Conservation (phyloP, 1,140 invertebrate species). For the Amphibalanus amphitrite region DNA sequence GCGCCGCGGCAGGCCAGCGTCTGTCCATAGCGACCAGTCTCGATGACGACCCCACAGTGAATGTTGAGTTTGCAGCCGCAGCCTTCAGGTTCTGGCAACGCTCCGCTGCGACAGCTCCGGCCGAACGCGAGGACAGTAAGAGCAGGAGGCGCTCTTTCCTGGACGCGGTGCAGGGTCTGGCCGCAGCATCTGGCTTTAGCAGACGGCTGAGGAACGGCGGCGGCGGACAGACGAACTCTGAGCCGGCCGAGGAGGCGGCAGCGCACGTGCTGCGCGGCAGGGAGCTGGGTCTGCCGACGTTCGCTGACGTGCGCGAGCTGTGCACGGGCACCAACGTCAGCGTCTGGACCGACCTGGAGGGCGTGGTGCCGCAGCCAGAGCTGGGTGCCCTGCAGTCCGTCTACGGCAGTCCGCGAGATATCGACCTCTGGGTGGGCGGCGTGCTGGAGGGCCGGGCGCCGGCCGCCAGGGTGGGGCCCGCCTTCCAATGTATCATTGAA, state of each 20-base stretch:
- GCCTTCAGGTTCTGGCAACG: constrained; percentile 36
- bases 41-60: constrained; percentile 23
- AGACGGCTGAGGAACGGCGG: constrained; percentile 28
- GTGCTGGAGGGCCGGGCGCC: constrained; percentile 75
- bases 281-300: constrained; percentile 66
- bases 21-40: constrained; percentile 14
- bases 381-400: constrained; percentile 22
- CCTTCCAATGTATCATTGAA: constrained; percentile 74
- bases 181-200: constrained; percentile 20
- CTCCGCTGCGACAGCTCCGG: constrained; percentile 16
- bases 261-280: constrained; percentile 70
- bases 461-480: constrained; percentile 73
- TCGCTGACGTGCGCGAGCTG: constrained; percentile 53
- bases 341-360: constrained; percentile 48
- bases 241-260: constrained; percentile 43
- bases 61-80: constrained; percentile 31
- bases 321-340: constrained; percentile 45
- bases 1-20: constrained; percentile 16
- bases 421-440: constrained; percentile 93
- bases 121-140: too few relatives aligned
- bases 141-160: too few relatives aligned
- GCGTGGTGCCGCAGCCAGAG: constrained; percentile 31
- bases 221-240: constrained; percentile 34
- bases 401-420: constrained; percentile 38
- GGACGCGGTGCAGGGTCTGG: too few relatives aligned